Percentiles rank a stretch among this genome's conserved stretches.
These are phyloP conservation scores for Onthophagus sagittarius DNA, from an alignment of 2,888 invertebrate species.

Conservation along the genomic window DNA sequence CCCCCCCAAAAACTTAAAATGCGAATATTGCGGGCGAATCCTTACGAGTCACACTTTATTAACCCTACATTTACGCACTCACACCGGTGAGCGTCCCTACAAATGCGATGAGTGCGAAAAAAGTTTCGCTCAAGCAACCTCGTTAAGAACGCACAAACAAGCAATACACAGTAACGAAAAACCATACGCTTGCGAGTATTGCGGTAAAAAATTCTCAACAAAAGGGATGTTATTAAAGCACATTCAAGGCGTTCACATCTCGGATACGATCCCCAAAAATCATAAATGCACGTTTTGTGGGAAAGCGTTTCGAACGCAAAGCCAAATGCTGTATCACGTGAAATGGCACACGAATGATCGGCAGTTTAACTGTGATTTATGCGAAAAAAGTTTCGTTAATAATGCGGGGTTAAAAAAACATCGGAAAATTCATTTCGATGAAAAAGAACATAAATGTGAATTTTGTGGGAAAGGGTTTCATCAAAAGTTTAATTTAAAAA, in stretches of 20 bases:
- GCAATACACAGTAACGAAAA: conserved; percentile 38
- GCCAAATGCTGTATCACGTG: conserved; percentile 25
- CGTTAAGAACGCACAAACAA: conserved; percentile 34
- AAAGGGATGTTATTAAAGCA: conserved; percentile 38
- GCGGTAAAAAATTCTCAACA: conserved; percentile 36
- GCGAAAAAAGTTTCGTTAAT: conserved; percentile 31
- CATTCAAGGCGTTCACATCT: conserved; percentile 34
- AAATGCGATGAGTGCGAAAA: conserved; percentile 37
- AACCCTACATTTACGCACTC: conserved; percentile 34
- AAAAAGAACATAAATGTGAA: conserved; percentile 1
- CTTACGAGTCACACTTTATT: not conserved
- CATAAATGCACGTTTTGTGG: conserved; percentile 37
- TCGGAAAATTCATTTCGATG: conserved; percentile 16
- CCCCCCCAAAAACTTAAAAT: not conserved
- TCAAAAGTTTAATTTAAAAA: conserved; percentile 4
- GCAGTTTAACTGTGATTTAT: conserved; percentile 37
- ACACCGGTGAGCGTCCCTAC: conserved; percentile 39
- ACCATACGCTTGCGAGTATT: conserved; percentile 37
- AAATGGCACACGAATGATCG: conserved; percentile 38
- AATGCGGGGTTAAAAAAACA: conserved; percentile 20
- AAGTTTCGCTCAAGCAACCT: conserved; percentile 35
- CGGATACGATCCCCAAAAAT: conserved; percentile 32
- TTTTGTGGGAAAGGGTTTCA: not conserved
- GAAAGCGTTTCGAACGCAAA: conserved; percentile 33
- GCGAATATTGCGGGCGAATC: conserved; percentile 2